Evolutionary conservation across 35 echinoderm and acorn worm genomes (phyloP).

Genomic region (Apostichopus parvimensis): DNA sequence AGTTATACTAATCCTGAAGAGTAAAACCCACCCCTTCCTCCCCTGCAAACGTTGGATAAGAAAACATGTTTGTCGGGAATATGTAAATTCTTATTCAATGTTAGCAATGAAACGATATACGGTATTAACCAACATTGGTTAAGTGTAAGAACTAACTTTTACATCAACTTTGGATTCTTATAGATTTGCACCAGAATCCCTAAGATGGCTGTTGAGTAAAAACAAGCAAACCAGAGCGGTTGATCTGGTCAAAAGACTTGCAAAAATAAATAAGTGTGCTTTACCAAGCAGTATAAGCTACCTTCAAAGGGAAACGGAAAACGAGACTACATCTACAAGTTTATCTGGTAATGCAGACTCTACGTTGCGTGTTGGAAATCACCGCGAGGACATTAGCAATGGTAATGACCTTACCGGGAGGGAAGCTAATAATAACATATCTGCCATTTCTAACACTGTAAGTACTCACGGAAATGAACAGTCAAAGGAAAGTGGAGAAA

Average conservation of each 20-base stretch:
- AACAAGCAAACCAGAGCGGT: background rate
- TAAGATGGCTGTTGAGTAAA: conserved; percentile 10
- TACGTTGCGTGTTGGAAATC: too few species aligned
- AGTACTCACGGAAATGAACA: background rate
- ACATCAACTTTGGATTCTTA: background rate
- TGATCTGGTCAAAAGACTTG: background rate
- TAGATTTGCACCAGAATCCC: conserved; percentile 28
- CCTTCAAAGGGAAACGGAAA: background rate
- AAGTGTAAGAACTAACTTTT: too few species aligned
- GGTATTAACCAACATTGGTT: too few species aligned
- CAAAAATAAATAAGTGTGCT: background rate
- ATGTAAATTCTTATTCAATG: too few species aligned
- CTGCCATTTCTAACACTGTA: background rate
- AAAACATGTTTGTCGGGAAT: too few species aligned
- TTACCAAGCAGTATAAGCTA: background rate
- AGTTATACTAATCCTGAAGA: too few species aligned
- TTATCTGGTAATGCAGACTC: background rate
- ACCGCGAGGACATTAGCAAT: background rate
- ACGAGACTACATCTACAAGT: background rate
- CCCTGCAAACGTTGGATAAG: too few species aligned
- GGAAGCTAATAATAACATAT: background rate
- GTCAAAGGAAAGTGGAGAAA: background rate
- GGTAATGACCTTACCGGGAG: background rate
- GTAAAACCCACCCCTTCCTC: too few species aligned
- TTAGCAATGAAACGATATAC: too few species aligned